A percentile compares a stretch with the other conserved stretches of the same genome.
Conservation (phyloP, 2,797 vertebrate genomes). For the Pantherophis vulpinus region DNA sequence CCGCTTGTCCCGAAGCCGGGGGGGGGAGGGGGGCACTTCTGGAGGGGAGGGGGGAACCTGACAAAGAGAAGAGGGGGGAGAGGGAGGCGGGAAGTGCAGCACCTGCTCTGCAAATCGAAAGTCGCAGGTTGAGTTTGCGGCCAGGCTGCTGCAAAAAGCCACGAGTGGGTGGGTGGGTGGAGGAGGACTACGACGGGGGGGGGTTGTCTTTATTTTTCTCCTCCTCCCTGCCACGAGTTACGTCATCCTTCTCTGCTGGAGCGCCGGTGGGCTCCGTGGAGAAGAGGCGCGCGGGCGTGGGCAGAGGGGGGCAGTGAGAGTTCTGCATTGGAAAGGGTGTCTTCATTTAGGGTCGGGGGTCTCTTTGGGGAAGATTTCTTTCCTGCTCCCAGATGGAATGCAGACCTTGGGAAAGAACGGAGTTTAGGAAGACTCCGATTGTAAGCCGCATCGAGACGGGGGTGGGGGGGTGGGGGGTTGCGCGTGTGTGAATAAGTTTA, state of each 20-base stretch:
- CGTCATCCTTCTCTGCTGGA: background rate
- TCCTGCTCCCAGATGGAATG: background rate
- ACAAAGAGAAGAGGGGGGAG: background rate
- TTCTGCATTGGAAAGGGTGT: background rate
- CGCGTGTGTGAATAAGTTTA: too few relatives aligned
- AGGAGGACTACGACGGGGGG: accelerated
- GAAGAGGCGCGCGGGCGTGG: background rate
- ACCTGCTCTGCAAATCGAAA: background rate
- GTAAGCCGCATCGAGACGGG: too few relatives aligned
- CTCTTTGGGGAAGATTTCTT: background rate
- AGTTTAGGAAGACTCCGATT: background rate
- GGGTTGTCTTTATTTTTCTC: accelerated
- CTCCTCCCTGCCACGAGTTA: background rate
- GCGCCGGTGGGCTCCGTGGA: background rate
- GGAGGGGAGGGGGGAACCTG: background rate
- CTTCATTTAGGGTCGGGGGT: background rate
- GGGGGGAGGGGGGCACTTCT: slow-evolving; percentile 70
- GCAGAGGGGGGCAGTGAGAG: background rate
- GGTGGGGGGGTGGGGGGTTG: too few relatives aligned
- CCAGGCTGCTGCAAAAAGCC: background rate
- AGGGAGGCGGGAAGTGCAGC: background rate
- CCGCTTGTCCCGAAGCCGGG: slow-evolving; percentile 74
- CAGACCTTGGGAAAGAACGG: background rate
- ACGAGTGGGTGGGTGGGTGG: background rate
- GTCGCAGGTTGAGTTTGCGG: background rate